Evolutionary conservation across 2,888 invertebrate genomes (phyloP).

Genomic region (Torymus texanus): DNA sequence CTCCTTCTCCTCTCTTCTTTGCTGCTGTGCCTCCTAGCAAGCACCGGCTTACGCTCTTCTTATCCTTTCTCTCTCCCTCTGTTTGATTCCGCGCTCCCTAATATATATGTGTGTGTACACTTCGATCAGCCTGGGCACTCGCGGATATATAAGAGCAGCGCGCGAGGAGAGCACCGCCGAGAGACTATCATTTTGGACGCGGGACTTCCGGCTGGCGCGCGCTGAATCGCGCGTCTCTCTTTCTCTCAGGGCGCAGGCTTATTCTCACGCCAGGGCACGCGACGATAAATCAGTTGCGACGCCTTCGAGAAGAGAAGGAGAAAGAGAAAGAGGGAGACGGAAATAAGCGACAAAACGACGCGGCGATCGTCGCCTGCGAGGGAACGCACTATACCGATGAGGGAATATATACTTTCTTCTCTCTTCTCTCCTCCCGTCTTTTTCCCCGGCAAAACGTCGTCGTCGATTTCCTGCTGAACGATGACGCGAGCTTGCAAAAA

Average conservation of each 20-base stretch:
- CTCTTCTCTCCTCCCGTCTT: background rate
- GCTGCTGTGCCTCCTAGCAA: background rate
- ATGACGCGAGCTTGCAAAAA: constrained; percentile 41
- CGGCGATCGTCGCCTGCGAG: constrained; percentile 20
- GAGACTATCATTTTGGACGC: constrained; percentile 36
- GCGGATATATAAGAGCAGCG: background rate
- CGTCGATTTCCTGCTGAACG: constrained; percentile 61
- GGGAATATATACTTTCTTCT: constrained; percentile 36
- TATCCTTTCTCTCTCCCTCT: constrained; percentile 5
- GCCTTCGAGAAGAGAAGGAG: constrained; percentile 32
- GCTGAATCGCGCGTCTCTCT: constrained; percentile 16
- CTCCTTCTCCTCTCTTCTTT: background rate
- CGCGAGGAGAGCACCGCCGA: constrained; percentile 15
- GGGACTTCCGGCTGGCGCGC: constrained; percentile 37
- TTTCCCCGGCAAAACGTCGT: constrained; percentile 60
- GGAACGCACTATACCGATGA: constrained; percentile 24
- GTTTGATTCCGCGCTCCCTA: background rate
- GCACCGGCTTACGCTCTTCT: constrained; percentile 20
- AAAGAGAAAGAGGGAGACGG: constrained; percentile 39
- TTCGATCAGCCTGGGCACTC: background rate
- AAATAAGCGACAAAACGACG: constrained; percentile 46
- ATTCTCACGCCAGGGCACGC: constrained; percentile 55
- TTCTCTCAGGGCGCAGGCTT: constrained; percentile 36
- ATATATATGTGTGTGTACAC: background rate
- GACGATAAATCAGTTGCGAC: constrained; percentile 55